These are phyloP conservation scores for Cherax quadricarinatus DNA, from an alignment of 1,140 invertebrate species.

Conservation along the genomic window DNA sequence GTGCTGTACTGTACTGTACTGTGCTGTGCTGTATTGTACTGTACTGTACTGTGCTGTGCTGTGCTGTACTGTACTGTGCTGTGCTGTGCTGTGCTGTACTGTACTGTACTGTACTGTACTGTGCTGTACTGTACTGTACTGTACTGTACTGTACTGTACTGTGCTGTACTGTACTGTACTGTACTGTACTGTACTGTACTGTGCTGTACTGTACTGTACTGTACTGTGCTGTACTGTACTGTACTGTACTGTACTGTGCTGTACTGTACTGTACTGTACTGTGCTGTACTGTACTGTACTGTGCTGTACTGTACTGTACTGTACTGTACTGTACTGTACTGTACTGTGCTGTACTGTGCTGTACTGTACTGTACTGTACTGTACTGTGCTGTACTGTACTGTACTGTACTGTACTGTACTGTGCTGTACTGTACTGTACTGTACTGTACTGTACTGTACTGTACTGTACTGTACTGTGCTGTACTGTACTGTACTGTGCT, in stretches of 20 bases:
- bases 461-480: slow-evolving; percentile 21
- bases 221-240: slow-evolving; percentile 3
- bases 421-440: slow-evolving; percentile 20
- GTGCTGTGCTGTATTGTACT: slow-evolving; percentile 56
- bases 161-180: not conserved
- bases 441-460: slow-evolving; percentile 9
- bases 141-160: not conserved
- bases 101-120: slow-evolving; percentile 3
- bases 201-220: slow-evolving; percentile 10
- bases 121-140: not conserved
- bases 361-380: slow-evolving; percentile 34
- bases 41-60: slow-evolving; percentile 69
- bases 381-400: slow-evolving; percentile 40
- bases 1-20: slow-evolving; percentile 66
- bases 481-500: slow-evolving; percentile 21
- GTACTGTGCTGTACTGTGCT: slow-evolving; percentile 25
- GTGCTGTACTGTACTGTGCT: not conserved
- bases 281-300: slow-evolving; percentile 28
- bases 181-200: not conserved
- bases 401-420: slow-evolving; percentile 29
- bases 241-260: slow-evolving; percentile 1
- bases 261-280: slow-evolving; percentile 26
- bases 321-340: slow-evolving; percentile 21
- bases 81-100: slow-evolving; percentile 35
- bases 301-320: slow-evolving; percentile 15